phyloP scores from a whole-genome alignment of 92 coral and sea anemone species.

The Montipora capitata region DNA sequence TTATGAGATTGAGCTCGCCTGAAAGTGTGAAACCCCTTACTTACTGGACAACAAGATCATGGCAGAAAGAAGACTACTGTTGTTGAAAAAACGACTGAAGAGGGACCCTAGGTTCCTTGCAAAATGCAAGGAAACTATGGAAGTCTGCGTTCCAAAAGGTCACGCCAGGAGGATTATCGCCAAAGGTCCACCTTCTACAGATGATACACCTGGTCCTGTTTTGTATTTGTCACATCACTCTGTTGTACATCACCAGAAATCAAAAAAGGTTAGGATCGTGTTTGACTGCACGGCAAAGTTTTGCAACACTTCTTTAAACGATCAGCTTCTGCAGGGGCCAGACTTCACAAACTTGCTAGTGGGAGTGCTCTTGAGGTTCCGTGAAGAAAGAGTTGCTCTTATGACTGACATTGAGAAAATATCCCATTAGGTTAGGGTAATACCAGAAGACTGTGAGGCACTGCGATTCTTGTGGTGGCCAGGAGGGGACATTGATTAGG shows the following conservation, averaged over 20 bases:
- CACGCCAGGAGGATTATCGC: no score
- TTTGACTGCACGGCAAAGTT: background rate
- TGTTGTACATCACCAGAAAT: background rate
- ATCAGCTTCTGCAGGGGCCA: background rate
- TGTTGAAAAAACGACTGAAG: no score
- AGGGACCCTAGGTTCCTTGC: no score
- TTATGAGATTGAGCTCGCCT: background rate
- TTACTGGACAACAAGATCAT: no score
- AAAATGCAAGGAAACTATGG: no score
- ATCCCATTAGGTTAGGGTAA: background rate
- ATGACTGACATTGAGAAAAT: background rate
- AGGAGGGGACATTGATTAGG: constrained; percentile 7
- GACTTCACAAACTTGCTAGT: background rate
- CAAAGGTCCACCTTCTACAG: no score
- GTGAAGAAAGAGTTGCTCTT: background rate
- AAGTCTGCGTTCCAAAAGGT: no score
- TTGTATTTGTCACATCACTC: background rate
- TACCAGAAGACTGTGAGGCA: no score
- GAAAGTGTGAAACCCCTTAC: no score
- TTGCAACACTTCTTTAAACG: background rate
- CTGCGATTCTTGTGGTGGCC: background rate
- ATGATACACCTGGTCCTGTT: background rate
- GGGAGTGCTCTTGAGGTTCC: background rate
- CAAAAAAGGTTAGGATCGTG: background rate
- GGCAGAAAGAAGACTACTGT: no score